A percentile compares a stretch with the other conserved stretches of the same genome.
Conservation (phyloP, 1,140 invertebrate species). For the Pogonomyrmex californicus region DNA sequence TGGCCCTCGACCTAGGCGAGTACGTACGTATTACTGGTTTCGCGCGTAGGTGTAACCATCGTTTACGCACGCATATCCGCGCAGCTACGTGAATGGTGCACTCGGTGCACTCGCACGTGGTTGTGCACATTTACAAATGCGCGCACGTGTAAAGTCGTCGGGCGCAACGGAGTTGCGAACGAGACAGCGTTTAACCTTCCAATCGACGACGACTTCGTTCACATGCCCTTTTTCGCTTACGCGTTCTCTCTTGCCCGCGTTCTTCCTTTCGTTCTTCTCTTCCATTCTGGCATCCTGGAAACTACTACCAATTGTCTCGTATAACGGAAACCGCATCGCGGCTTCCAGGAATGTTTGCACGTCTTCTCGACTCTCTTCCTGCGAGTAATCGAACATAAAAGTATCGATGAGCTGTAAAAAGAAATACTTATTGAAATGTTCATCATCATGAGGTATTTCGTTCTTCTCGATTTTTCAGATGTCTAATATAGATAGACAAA, state of each 20-base stretch:
- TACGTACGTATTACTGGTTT: slow-evolving; percentile 64
- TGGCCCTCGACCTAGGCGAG: slow-evolving; percentile 64
- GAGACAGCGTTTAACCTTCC: slow-evolving; percentile 52
- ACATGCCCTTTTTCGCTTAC: slow-evolving; percentile 13
- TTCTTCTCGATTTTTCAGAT: neutral
- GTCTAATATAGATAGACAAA: neutral
- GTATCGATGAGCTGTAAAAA: neutral
- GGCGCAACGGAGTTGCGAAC: slow-evolving; percentile 28
- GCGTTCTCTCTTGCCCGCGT: neutral
- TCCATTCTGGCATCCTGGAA: slow-evolving; percentile 1
- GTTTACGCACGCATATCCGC: slow-evolving; percentile 41
- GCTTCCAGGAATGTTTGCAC: slow-evolving; percentile 10
- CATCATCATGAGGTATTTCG: neutral
- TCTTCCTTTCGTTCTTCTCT: neutral
- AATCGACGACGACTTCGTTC: slow-evolving; percentile 43
- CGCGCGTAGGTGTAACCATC: slow-evolving; percentile 62
- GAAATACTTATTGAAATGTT: neutral
- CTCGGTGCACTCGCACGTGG: slow-evolving; percentile 23
- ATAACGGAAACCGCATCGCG: slow-evolving; percentile 27
- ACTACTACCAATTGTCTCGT: slow-evolving; percentile 28
- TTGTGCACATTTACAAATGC: slow-evolving; percentile 19
- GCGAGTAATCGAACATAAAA: slow-evolving; percentile 3
- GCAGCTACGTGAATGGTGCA: slow-evolving; percentile 11
- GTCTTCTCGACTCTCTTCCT: neutral
- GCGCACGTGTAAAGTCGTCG: slow-evolving; percentile 40